Evolutionary conservation across 1,140 invertebrate genomes (phyloP).

Genomic region (Apis laboriosa): DNA sequence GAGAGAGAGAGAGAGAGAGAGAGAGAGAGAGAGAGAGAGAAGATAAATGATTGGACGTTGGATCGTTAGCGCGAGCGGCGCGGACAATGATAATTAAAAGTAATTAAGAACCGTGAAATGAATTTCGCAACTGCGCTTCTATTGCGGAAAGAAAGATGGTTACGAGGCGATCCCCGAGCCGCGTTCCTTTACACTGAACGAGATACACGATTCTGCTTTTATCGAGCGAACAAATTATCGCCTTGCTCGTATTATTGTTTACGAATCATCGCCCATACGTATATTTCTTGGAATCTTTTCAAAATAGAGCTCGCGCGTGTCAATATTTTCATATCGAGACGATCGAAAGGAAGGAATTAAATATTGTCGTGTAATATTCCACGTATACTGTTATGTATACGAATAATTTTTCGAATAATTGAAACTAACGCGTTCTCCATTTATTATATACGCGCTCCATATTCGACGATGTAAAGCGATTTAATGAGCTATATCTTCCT

Average conservation of each 20-base stretch:
- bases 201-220: neutral
- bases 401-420: neutral
- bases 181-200: neutral
- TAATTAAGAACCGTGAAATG: conserved; percentile 49
- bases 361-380: no score
- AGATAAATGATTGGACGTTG: neutral
- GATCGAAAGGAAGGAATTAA: no score
- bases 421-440: no score
- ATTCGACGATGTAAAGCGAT: neutral
- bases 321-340: no score
- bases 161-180: conserved; percentile 11
- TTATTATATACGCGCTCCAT: no score
- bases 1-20: neutral
- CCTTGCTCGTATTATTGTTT: no score
- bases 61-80: neutral
- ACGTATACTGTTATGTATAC: no score
- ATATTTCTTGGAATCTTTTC: no score
- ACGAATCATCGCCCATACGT: no score
- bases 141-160: conserved; percentile 40
- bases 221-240: neutral
- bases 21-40: no score
- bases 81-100: conserved; percentile 39
- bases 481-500: conserved; percentile 2
- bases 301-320: no score
- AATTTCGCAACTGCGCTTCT: conserved; percentile 27